Evolutionary conservation across 2,113 vertebrate genomes (phyloP), one percentile per base, ranked within the genome.

Genomic region (Tichodroma muraria): DNA sequence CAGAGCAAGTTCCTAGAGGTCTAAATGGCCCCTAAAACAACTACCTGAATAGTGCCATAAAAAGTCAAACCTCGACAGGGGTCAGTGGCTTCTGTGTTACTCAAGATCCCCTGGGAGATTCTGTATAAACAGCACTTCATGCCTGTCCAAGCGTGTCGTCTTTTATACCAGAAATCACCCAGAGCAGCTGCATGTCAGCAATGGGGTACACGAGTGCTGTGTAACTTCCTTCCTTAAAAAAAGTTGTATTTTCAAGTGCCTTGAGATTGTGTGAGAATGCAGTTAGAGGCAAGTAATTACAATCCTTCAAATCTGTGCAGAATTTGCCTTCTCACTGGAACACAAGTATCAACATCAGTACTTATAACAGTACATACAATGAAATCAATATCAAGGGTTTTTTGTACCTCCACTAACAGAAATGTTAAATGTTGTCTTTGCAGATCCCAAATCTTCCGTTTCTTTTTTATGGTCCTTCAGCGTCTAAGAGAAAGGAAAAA

Each of bases 391-490:
- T 8, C 17, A 94, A 71, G 2, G 66, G 0, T 3, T 12, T 72
- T 85, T 79, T 78, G 97, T 98, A 99, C 99, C 99, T 97, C 98
- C 98, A 91, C 97, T 98, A 93, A 98, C 95, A 64, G 98, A 98
- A 78, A 99, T 98, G 59, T 97, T 98, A 95, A 99, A 98, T 6
- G 97, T 98, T 45, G 85, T 98, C 79, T 96, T 92, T 57, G 92
- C 35, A 69, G 91, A 68, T 25, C 66, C 80, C 27, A 94, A 42
- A 66, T 93, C 96, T 71, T 97, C 96, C 23, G 56, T 60, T 69
- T 97, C 97, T 56, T 92, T 90, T 69, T 95, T 96, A 40, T 60
- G 75, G 18, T 95, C 94, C 80, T 96, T 96, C 33, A 38, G 53
- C 0, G 0, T 57, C 98, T 97, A 95, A 82, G 21, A 91, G 80